Evolutionary conservation across 2,888 invertebrate species (phyloP), one percentile per base, ranked within the genome.

Genomic region (Drosophila leonis): DNA sequence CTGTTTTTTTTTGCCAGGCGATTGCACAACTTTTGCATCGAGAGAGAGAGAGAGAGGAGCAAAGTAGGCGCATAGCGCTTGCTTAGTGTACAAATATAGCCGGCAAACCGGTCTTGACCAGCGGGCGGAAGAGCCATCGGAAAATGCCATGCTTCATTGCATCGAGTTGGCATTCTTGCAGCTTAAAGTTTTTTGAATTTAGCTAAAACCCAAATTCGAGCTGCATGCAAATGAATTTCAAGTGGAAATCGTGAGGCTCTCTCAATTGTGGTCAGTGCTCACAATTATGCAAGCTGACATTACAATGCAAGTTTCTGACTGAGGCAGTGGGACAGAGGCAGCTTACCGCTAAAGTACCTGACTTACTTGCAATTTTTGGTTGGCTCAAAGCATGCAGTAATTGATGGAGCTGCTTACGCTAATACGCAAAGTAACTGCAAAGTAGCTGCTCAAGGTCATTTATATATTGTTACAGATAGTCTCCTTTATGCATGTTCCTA

Each of bases 31-130:
- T 49, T 48, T 44, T 55, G 72, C 72, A 65, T 24, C 61, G 31
- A 20, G 18, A 49, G 31, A 18, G 29, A 13, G 18, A 35, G 4
- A 9, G 24, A 48, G 49, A n/a, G 49, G 33, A 44, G 52, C 29
- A 51, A 48, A 2, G n/a, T 27, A n/a, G n/a, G 20, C 1, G 2
- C 0, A 24, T n/a, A 27, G n/a, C 29, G 54, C 27, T 29, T 57
- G 24, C 15, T 24, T 9, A n/a, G 2, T n/a, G 9, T 2, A n/a
- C 24, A 65, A 49, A 54, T 29, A 62, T 41, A 72, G 72, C 61
- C 49, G 37, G 52, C 27, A 66, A 84, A 84, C 84, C 90, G 84
- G 84, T 84, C 52, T 57, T 85, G 83, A 72, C 80, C 73, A 70
- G 62, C 67, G 71, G 64, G 57, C 72, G 54, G 56, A 75, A 65